Evolutionary conservation across 2,113 vertebrate species (phyloP).

Genomic region (Oreochromis niloticus): DNA sequence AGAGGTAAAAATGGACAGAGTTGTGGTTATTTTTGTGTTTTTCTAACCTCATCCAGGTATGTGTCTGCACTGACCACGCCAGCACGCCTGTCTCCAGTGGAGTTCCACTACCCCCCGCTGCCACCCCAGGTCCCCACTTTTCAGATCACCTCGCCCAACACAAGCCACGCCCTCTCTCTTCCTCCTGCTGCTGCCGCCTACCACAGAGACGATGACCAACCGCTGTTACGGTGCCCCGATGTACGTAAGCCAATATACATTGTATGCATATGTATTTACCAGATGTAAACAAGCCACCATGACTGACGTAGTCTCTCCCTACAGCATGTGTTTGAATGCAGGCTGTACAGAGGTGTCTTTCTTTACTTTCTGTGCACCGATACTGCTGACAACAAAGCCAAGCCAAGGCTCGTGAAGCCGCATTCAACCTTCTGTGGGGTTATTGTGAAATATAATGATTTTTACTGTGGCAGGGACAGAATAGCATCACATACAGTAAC

Average conservation of each 20-base stretch:
- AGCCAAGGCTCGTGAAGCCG: background rate
- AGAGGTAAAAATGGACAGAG: background rate
- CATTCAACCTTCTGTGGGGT: background rate
- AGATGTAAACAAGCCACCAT: background rate
- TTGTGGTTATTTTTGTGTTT: background rate
- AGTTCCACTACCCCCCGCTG: constrained; percentile 91
- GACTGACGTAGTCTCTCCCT: background rate
- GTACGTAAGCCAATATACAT: constrained; percentile 21
- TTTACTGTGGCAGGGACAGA: background rate
- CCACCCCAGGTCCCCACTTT: constrained; percentile 92
- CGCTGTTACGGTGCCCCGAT: constrained; percentile 81
- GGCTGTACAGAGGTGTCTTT: background rate
- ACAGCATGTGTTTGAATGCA: background rate
- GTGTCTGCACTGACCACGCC: constrained; percentile 96
- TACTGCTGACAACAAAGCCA: background rate
- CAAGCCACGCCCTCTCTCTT: constrained; percentile 85
- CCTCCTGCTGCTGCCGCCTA: constrained; percentile 86
- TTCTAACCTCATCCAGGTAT: constrained; percentile 71
- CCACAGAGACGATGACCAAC: constrained; percentile 87
- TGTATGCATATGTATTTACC: background rate
- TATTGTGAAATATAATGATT: background rate
- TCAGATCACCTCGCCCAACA: constrained; percentile 95
- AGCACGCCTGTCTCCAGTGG: constrained; percentile 91
- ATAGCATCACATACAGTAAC: background rate
- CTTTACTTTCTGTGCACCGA: background rate